A percentile compares a stretch with the other conserved stretches of the same genome.
Conservation (phyloP, 35 echinoderm and acorn worm genomes). For the Heliocidaris erythrogramma region DNA sequence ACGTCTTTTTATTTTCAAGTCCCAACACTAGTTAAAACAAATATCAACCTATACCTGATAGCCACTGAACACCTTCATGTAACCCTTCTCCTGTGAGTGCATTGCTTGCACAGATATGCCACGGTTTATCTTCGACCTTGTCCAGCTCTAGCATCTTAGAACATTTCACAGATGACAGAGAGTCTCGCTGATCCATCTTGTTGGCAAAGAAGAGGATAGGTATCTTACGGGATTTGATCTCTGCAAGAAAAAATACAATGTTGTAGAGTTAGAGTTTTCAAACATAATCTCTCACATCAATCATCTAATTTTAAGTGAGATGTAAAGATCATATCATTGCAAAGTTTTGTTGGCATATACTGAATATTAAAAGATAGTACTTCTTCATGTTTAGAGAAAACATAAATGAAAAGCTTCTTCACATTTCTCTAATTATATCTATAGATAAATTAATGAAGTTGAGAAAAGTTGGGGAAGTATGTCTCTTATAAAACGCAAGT, state of each 20-base stretch:
- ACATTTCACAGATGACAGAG: slow-evolving; percentile 81
- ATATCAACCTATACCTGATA: slow-evolving; percentile 68
- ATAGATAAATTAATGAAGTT: too few species aligned
- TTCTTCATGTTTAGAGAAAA: too few species aligned
- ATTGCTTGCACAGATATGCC: slow-evolving; percentile 99
- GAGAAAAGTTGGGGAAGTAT: too few species aligned
- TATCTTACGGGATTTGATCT: slow-evolving; percentile 62
- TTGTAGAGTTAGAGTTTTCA: neutral
- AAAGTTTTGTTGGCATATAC: too few species aligned
- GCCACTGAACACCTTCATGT: slow-evolving; percentile 95
- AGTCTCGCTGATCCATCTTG: slow-evolving; percentile 93
- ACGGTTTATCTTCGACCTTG: slow-evolving; percentile 79
- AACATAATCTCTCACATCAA: neutral
- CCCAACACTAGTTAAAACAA: too few species aligned
- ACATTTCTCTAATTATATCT: too few species aligned
- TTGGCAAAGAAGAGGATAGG: slow-evolving; percentile 95
- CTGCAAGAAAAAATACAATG: slow-evolving; percentile 47
- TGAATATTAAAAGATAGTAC: too few species aligned
- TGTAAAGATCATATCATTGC: too few species aligned
- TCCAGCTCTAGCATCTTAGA: slow-evolving; percentile 83
- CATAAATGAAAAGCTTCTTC: too few species aligned
- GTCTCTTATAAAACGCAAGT: too few species aligned
- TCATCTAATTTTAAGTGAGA: neutral
- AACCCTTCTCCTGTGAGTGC: slow-evolving; percentile 92
- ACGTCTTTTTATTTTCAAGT: too few species aligned